These are phyloP conservation scores for Nipponia nippon DNA, from an alignment of 2,113 vertebrate genomes.

Conservation along the genomic window DNA sequence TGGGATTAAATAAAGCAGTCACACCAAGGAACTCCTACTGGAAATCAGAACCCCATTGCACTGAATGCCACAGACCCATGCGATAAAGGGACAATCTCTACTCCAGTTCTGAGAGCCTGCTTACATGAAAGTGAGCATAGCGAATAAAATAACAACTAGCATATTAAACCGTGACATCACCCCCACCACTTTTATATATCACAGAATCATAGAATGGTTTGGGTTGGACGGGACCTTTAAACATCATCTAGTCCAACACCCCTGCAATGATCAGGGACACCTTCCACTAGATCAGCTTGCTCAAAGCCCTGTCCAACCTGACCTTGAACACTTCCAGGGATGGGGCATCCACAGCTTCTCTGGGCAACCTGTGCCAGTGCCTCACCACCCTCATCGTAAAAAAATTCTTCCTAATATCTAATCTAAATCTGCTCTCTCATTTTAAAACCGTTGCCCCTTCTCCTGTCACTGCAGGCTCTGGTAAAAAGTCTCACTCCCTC, in stretches of 20 bases:
- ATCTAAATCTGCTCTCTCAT: not conserved
- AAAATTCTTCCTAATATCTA: fast-evolving
- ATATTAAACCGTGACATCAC: not conserved
- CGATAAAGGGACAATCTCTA: not conserved
- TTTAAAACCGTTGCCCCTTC: not conserved
- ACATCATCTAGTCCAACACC: not conserved
- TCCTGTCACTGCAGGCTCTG: not conserved
- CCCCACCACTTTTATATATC: not conserved
- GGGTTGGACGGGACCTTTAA: not conserved
- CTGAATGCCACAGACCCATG: not conserved
- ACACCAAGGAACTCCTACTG: not conserved
- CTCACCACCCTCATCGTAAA: not conserved
- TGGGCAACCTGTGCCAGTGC: not conserved
- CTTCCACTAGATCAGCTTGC: not conserved
- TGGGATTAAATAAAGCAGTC: not conserved
- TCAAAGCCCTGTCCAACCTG: not conserved
- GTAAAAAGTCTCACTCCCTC: not conserved
- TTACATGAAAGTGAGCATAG: not conserved
- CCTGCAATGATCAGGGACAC: not conserved
- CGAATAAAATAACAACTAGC: not conserved
- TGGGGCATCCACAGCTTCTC: not conserved
- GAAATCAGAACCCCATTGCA: not conserved
- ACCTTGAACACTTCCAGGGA: not conserved
- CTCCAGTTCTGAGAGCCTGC: not conserved
- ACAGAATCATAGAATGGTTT: not conserved